phyloP scores from a whole-genome alignment of 2,888 invertebrate species.

The Cryptus armator region DNA sequence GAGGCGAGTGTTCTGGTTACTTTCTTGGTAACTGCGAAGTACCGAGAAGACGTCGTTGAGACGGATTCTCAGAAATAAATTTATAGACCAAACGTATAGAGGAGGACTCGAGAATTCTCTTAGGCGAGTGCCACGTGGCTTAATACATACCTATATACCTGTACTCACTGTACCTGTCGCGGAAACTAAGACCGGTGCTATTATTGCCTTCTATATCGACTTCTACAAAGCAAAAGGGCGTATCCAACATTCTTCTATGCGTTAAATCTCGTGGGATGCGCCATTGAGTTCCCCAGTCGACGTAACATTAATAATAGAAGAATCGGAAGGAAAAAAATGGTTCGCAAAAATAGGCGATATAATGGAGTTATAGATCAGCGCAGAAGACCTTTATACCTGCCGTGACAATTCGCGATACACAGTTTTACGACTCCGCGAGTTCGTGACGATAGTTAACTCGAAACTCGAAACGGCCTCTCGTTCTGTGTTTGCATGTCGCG shows the following conservation, averaged over 20 bases:
- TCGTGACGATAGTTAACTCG: background rate
- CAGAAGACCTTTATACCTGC: background rate
- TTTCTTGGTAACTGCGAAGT: slow-evolving; percentile 30
- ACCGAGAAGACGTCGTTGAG: slow-evolving; percentile 3
- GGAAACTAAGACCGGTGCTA: background rate
- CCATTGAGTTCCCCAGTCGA: too few species aligned
- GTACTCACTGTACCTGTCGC: background rate
- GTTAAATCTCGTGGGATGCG: too few species aligned
- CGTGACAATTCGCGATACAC: background rate
- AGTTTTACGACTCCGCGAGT: background rate
- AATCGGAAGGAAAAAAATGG: background rate
- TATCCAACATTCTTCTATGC: too few species aligned
- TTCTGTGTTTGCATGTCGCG: background rate
- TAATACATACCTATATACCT: too few species aligned
- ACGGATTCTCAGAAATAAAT: slow-evolving; percentile 11
- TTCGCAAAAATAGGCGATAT: background rate
- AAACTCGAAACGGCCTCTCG: background rate
- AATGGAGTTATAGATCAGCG: background rate
- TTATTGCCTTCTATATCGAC: background rate
- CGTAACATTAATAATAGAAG: background rate
- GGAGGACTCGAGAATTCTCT: background rate
- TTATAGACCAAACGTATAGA: slow-evolving; percentile 11
- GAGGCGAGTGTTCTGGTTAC: background rate
- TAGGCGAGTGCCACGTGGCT: background rate
- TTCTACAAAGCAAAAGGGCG: too few species aligned